A percentile compares a stretch with the other conserved stretches of the same genome.
These are phyloP conservation scores for Lumbricus terrestris DNA, from an alignment of 2,888 invertebrate genomes.

Conservation along the genomic window DNA sequence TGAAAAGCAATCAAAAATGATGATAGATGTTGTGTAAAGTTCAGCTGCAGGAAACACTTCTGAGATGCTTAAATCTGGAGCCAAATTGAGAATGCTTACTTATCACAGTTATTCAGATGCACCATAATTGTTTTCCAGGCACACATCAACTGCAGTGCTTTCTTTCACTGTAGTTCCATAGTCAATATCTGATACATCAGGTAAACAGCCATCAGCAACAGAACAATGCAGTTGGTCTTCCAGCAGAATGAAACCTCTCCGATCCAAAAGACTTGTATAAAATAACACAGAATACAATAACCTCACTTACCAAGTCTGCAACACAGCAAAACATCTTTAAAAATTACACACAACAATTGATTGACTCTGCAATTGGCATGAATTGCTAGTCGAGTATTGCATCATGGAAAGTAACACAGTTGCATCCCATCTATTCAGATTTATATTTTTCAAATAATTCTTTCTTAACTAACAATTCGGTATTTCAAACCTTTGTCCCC, in stretches of 20 bases:
- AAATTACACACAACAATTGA: neutral
- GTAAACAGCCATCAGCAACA: neutral
- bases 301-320: neutral
- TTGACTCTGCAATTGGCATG: no score
- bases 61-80: no score
- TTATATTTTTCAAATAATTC: no score
- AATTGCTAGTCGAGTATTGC: no score
- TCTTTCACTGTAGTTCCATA: neutral
- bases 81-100: no score
- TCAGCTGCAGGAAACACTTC: no score
- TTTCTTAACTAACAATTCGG: no score
- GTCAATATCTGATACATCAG: neutral
- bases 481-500: no score
- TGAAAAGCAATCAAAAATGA: neutral
- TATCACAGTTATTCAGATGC: neutral
- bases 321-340: neutral
- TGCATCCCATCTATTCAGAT: no score
- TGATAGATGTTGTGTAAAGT: neutral
- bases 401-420: no score
- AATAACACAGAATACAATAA: neutral
- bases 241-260: constrained; percentile 20
- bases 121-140: neutral
- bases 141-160: neutral
- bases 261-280: constrained; percentile 17
- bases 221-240: neutral